Base-by-base conservation (phyloP, 2,797 vertebrate species). In the Cossypha caffra region DNA sequence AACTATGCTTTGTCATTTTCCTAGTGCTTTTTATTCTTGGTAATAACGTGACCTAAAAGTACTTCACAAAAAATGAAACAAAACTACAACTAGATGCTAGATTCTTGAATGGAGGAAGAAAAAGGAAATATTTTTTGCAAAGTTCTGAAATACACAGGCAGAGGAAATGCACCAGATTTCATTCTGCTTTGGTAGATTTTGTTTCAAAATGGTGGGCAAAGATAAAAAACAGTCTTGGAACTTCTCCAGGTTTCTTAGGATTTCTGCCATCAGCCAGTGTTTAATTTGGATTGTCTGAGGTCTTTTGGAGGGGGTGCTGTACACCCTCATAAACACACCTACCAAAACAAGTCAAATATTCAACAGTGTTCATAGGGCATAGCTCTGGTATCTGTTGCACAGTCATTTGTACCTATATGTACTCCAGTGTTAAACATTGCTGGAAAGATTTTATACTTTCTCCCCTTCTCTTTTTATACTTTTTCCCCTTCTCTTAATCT, bases 61-160 rank as follows among this genome's bases (percentile, higher is more conserved):
- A 64, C 16, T 94, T 92, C 55, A 81, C 40, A 58, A 89, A 93
- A 93, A n/a, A 16, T 2, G 5, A 48, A 40, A 7, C 4, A 7
- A 57, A 40, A 5, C 3, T 51, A 43, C 5, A 25, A 26, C 16
- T 37, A 13, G 21, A 31, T 8, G 6, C n/a, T 85, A 43, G 80
- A 91, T 90, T 79, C 55, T 80, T 26, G 7, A 68, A 47, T 47
- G 54, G 28, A 81, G 18, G 45, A 79, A 87, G 73, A 63, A 89
- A 85, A 96, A 93, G 42, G 61, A 94, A 95, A 82, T n/a, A 31
- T 64, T 96, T 35, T n/a, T 88, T 93, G 42, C 25, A 59, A 38
- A 45, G 52, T 35, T 57, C 28, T 73, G 78, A 38, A 95, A 42
- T 10, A 23, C 47, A 47, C 1, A 42, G 66, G 24, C 31, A 48